These are phyloP conservation scores for Mizuhopecten yessoensis DNA, from an alignment of 1,140 invertebrate species.

Conservation along the genomic window DNA sequence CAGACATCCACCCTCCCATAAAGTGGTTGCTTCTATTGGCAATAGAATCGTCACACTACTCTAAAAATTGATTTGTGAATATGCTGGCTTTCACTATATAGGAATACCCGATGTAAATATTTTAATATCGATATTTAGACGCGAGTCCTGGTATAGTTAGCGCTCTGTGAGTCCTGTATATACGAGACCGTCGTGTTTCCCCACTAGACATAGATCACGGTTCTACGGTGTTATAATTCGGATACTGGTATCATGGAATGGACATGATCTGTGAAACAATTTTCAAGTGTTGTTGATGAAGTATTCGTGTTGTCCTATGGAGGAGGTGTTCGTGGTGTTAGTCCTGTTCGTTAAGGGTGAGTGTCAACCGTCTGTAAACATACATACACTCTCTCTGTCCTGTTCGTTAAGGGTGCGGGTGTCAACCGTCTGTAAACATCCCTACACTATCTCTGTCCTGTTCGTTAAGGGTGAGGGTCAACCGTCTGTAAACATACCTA, in stretches of 20 bases:
- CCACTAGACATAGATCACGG: background rate
- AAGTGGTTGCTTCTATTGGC: background rate
- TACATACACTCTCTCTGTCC: too few relatives aligned
- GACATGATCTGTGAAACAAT: background rate
- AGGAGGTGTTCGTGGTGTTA: background rate
- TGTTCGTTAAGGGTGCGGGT: too few relatives aligned
- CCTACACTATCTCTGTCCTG: too few relatives aligned
- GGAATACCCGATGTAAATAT: constrained; percentile 12
- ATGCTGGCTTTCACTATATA: background rate
- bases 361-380: background rate
- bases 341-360: background rate
- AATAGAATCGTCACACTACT: background rate
- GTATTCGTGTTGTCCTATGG: background rate
- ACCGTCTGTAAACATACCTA: too few relatives aligned
- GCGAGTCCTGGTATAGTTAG: background rate
- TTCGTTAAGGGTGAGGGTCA: too few relatives aligned
- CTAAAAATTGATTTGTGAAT: constrained; percentile 17
- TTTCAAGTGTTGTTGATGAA: background rate
- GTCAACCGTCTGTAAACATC: too few relatives aligned
- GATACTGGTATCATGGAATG: background rate
- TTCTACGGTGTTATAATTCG: background rate
- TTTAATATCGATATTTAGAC: constrained; percentile 19
- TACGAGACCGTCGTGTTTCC: background rate
- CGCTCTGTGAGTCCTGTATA: background rate
- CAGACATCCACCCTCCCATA: background rate